Evolutionary conservation across 2,113 vertebrate genomes (phyloP), one percentile per base, ranked within the genome.

Genomic region (Scomber colias): DNA sequence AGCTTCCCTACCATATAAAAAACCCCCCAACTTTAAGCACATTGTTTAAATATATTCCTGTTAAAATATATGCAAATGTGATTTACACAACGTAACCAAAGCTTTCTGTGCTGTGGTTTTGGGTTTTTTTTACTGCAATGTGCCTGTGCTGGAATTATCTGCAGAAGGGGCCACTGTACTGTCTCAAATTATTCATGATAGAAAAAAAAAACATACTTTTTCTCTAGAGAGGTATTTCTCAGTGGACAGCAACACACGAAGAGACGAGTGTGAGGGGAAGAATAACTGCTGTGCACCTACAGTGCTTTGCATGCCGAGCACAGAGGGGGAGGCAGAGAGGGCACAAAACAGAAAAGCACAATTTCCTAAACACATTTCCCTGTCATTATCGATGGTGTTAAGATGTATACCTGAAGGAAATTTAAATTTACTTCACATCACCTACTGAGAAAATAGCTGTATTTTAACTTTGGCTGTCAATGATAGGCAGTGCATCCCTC

Each of bases 151-250:
- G 69, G 71, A 77, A 85, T 83, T 49, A 48, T 63, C 40, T 77
- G 65, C 72, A 80, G 68, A 78, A 82, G 61, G 51, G 80, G 46
- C 30, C 56, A 69, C 13, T 74, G 21, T 27, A 57, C 73, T 27
- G 54, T 59, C 17, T 85, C 11, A 40, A 53, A 74, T 73, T 67
- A 79, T 81, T 81, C n/a, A 60, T 50, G 35, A 51, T 71, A 5
- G 21, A 30, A 24, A 27, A 40, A 62, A 60, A 63, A 63, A 56
- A 44, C 8, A 51, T 35, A 66, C 12, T 30, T 77, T 77, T 62
- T 40, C 82, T 81, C 76, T 27, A 17, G 67, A 81, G 79, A 81
- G 67, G 57, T 60, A 49, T 87, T 77, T 64, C 74, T 85, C 84
- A 51, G 71, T 56, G 74, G 83, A 85, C 81, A 64, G 62, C 30